Base-by-base conservation (phyloP, 2,888 invertebrate genomes). In the Drosophila colorata region DNA sequence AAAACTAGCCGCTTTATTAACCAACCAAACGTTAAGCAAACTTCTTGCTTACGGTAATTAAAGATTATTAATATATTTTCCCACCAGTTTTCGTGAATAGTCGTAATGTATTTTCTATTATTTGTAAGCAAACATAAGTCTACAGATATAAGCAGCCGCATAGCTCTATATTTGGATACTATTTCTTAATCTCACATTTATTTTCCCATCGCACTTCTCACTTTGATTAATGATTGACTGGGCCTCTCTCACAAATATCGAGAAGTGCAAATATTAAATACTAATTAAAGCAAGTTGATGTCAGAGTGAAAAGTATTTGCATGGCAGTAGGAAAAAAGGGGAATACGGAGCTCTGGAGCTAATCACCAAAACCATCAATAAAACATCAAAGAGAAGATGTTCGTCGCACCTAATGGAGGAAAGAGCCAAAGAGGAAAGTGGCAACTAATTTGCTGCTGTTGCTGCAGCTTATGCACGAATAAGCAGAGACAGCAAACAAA, bases 321-420 rank as follows among this genome's bases (percentile, higher is more conserved):
- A 55, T 64, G 37, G 46, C 67, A 25, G 11, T 13, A 43, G 23
- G 65, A 44, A 23, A 49, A 33, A 37, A 31, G 28, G 31, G 18
- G n/a, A 46, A 35, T n/a, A 16, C 11, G 25, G 9, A 35, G 48
- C 35, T 46, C 52, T 16, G 11, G n/a, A 23, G 48, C 53, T 84
- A 88, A 84, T 84, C 86, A 72, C 67, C 61, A 14, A 48, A 78
- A 82, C 80, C 87, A 88, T 88, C 87, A 84, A 75, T 72, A 74
- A 78, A 71, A 86, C 84, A 84, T 84, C 80, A 84, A 88, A 86
- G 83, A 43, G 52, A 28, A 31, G 59, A 46, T 46, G 57, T 25
- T 25, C 38, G 35, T n/a, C 31, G 9, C 6, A 20, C 44, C 60
- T 52, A 56, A 68, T 68, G 57, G 38, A 31, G 49, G 13, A n/a